phyloP scores from a whole-genome alignment of 2,888 invertebrate genomes.

The Saturnia japonica region DNA sequence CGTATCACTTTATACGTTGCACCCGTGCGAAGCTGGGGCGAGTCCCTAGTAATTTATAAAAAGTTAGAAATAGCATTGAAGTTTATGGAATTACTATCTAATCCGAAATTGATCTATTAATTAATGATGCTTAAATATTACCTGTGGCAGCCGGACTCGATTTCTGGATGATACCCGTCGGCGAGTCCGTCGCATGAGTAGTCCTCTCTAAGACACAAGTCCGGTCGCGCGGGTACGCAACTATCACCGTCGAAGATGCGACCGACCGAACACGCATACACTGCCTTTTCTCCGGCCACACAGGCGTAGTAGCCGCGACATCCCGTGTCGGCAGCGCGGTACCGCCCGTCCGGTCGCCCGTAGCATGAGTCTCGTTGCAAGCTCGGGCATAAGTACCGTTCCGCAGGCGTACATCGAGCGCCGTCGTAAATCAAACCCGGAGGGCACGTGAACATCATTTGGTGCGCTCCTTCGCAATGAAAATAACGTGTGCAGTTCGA shows the following conservation, averaged over 20 bases:
- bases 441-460: constrained; percentile 68
- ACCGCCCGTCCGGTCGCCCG: constrained; percentile 79
- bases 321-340: constrained; percentile 73
- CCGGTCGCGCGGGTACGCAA: constrained; percentile 67
- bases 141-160: constrained; percentile 78
- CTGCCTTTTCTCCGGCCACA: constrained; percentile 78
- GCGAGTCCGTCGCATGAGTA: constrained; percentile 73
- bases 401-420: constrained; percentile 59
- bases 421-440: constrained; percentile 71
- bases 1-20: too few species aligned
- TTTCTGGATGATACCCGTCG: constrained; percentile 82
- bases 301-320: constrained; percentile 84
- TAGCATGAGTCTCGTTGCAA: constrained; percentile 77
- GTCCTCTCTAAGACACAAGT: constrained; percentile 63
- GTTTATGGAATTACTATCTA: neutral
- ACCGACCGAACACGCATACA: constrained; percentile 79
- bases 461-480: constrained; percentile 70
- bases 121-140: constrained; percentile 31
- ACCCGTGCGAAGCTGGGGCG: too few species aligned
- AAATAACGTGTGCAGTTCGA: constrained; percentile 79
- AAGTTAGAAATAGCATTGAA: neutral
- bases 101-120: neutral
- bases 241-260: constrained; percentile 80
- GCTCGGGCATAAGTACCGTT: constrained; percentile 70
- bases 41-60: neutral